Evolutionary conservation across 2,113 vertebrate species (phyloP).

Genomic region (Aramus guarauna): DNA sequence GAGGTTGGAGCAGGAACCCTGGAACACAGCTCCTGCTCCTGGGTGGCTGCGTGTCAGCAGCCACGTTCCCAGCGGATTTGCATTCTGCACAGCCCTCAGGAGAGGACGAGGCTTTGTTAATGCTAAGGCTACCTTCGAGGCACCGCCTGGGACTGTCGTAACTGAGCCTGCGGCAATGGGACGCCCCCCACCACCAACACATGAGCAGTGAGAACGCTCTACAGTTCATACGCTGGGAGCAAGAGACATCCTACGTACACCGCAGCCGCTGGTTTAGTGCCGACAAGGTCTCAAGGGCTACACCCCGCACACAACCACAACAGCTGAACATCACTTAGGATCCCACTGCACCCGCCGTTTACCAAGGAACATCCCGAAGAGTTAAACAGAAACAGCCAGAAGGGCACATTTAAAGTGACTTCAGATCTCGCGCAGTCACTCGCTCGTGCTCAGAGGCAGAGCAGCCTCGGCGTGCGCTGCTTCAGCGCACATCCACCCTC

Average conservation of each 20-base stretch:
- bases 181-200: neutral
- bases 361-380: neutral
- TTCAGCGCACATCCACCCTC: neutral
- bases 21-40: neutral
- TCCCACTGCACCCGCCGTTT: neutral
- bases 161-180: neutral
- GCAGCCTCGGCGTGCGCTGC: neutral
- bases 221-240: neutral
- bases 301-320: neutral
- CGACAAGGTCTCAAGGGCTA: neutral
- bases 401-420: neutral
- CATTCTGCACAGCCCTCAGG: neutral
- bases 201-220: neutral
- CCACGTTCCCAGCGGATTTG: neutral
- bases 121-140: neutral
- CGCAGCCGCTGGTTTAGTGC: neutral
- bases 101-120: neutral
- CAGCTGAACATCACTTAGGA: neutral
- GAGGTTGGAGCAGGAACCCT: neutral
- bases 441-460: rapidly evolving
- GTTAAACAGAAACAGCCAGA: neutral
- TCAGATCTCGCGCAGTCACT: neutral
- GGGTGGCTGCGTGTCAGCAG: neutral
- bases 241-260: neutral
- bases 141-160: neutral